Base-by-base conservation (phyloP, 2,797 vertebrate genomes). In the Brotogeris chrysoptera region DNA sequence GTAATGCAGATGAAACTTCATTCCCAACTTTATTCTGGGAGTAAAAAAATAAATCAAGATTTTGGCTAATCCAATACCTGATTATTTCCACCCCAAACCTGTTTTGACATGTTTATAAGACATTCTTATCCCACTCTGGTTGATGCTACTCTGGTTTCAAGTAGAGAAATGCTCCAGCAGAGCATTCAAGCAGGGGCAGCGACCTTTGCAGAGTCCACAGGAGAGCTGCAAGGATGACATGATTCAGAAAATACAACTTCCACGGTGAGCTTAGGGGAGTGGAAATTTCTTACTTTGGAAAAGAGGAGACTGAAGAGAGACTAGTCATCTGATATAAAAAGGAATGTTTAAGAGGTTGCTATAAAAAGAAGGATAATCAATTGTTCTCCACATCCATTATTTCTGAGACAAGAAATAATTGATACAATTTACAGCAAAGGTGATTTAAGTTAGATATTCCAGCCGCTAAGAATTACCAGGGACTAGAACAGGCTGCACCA, bases 341-440 rank as follows among this genome's bases (percentile, higher is more conserved):
- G 46, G 59, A 90, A 86, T 17, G n/a, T 84, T 81, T 76, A 93
- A 94, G 81, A 84, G 70, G 39, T 28, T 94, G 73, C 95, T 96
- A 95, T 95, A 95, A 92, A 95, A 96, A 93, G 95, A 87, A 95
- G 61, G 74, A 55, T 93, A 90, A 88, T 94, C 73, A 86, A 94
- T 95, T 88, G 92, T 84, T 88, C 95, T 85, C 47, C 83, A 93
- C 74, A 93, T 93, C 64, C 74, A 79, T 86, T 81, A 27, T 87
- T 95, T 82, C 83, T 30, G 78, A 94, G 90, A 94, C 68, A 92
- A 95, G 88, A 93, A 96, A 92, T 88, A 96, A 94, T 77, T 86
- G 55, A 86, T 55, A 84, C 86, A 66, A 95, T 90, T 92, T 82
- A 90, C 68, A 86, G 86, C 39, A 64, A 64, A 70, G 83, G 70